These are phyloP conservation scores for Eurois occulta DNA, from an alignment of 2,888 invertebrate genomes.

Conservation along the genomic window DNA sequence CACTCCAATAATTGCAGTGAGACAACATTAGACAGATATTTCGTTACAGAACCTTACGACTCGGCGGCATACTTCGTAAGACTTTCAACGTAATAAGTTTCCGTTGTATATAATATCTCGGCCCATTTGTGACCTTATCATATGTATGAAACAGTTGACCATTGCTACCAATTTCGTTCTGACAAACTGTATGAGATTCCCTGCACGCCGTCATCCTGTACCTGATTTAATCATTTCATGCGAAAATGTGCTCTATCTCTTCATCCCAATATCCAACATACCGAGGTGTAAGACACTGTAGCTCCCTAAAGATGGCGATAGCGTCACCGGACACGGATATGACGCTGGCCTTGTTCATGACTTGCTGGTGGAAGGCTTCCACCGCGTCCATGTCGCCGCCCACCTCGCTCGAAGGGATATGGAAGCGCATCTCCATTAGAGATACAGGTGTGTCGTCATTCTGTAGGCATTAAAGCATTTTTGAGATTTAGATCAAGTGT, in stretches of 20 bases:
- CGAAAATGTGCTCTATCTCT: no score
- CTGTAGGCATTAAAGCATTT: conserved; percentile 86
- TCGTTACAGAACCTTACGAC: neutral
- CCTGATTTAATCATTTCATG: neutral
- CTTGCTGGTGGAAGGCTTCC: conserved; percentile 99
- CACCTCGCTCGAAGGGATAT: conserved; percentile 97
- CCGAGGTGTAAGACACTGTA: conserved; percentile 99
- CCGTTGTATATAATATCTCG: neutral
- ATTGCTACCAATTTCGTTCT: neutral
- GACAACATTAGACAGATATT: neutral
- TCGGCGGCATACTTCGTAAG: neutral
- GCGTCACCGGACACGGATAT: conserved; percentile 99
- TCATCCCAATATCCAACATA: conserved; percentile 74
- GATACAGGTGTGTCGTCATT: conserved; percentile 99
- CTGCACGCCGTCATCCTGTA: neutral
- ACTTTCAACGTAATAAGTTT: neutral
- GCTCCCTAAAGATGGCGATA: conserved; percentile 98
- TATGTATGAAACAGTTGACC: neutral
- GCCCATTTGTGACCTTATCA: neutral
- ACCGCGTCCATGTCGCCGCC: conserved; percentile 97
- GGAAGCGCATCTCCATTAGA: conserved; percentile 99
- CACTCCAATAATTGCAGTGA: neutral
- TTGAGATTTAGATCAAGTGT: neutral
- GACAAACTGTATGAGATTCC: neutral
- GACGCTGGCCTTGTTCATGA: conserved; percentile 99